Base-by-base conservation (phyloP, 1,140 invertebrate species). In the Macrobrachium nipponense region DNA sequence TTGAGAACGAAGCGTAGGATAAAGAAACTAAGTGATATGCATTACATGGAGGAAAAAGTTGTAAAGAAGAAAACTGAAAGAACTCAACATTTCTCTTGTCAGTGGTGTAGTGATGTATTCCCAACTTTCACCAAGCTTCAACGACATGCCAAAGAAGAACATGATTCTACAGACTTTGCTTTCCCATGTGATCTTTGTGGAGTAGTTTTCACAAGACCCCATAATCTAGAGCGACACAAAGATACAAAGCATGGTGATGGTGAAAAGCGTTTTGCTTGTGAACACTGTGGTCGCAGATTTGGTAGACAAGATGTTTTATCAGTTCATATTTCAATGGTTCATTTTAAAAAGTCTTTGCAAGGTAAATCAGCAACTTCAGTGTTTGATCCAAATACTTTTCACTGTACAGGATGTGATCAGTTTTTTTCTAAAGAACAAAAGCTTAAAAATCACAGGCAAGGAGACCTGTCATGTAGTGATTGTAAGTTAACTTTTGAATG, bases 11-110 rank as follows among this genome's bases (percentile, higher is more conserved):
- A 86, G 27, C 76, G 83, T 18, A 76, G 77, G 1, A 64, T 58
- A 60, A 86, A 86, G 59, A 86, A 86, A 43, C 64, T 86, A 18
- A 86, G 76, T 23, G 83, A 86, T 20, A 86, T 86, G 83, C 83
- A 86, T 77, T 86, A 86, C 66, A 78, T 86, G 17, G 43, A 86
- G 83, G 83, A 86, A 44, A 78, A 86, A 23, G 66, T 73, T n/a
- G 66, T 86, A 18, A 79, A 72, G 58, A 70, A 79, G 23, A 27
- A 70, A 60, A 43, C 72, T 2, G 83, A 86, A n/a, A 61, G 64
- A 70, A 62, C 17, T 58, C 76, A 79, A 68, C 64, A 80, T 23
- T 80, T 86, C 51, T 23, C 76, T 18, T 86, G 83, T 58, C 76
- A 79, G 36, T 43, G 79, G 59, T 86, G 83, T 59, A n/a, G 20